Base-by-base conservation (phyloP, 2,113 vertebrate genomes). In the Heterotilapia buettikoferi region DNA sequence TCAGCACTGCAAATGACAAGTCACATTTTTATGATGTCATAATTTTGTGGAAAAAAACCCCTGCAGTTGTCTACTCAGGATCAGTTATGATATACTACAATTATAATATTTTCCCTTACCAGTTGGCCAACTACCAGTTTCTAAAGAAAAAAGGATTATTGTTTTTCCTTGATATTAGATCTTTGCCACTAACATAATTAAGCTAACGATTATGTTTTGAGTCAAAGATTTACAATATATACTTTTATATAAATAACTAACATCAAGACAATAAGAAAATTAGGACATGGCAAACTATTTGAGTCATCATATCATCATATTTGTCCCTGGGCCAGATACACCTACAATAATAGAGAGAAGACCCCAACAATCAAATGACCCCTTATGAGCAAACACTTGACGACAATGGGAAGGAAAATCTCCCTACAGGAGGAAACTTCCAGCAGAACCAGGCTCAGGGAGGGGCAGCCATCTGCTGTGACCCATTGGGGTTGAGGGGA, bases 31-130 rank as follows among this genome's bases (percentile, higher is more conserved):
- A 38, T 63, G 31, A 63, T 66, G 33, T 38, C 61, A 66, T 38
- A 21, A 21, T 66, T 38, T 66, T 66, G 61, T 21, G 19, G 18
- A 0, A 0, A 1, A 21, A 13, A 0, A 10, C 1, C 0, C 31
- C 33, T 66, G 31, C 33, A 66, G 61, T 38, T 66, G 18, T 38
- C 31, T 38, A n/a, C 31, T 66, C 18, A n/a, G 9, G 61, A 38
- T 66, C 18, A n/a, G 18, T 38, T 66, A 66, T 38, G 33, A 66
- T 66, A 38, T 66, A 38, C 61, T 38, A 38, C 18, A 66, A n/a
- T 66, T 66, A 66, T 66, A 66, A 66, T 66, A 38, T 38, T 38
- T 66, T n/a, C 18, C 61, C 18, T 66, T 38, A 66, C 31, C 31
- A n/a, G 10, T 2, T 66, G 31, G 31, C 18, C 18, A 66, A 66